Conservation (phyloP, 2,888 invertebrate genomes). For the Unio delphinus region DNA sequence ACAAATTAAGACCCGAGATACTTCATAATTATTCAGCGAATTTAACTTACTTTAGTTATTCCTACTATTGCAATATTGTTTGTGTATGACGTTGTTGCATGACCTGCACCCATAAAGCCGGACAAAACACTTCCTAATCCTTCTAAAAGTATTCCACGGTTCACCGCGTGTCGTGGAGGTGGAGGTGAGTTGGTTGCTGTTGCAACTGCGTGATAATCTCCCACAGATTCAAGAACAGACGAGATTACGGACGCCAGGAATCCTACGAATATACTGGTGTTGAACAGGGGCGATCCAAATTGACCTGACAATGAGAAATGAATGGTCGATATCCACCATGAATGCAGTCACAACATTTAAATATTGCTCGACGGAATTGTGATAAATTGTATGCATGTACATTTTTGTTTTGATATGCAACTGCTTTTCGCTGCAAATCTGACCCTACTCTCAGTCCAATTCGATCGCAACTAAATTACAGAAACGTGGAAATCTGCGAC, state of each 20-base stretch:
- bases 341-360: no score
- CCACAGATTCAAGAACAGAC: constrained; percentile 54
- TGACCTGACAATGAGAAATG: constrained; percentile 46
- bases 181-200: constrained; percentile 35
- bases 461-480: no score
- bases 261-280: constrained; percentile 44
- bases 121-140: constrained; percentile 49
- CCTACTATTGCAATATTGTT: constrained; percentile 44
- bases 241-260: constrained; percentile 48
- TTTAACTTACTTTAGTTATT: constrained; percentile 24
- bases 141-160: constrained; percentile 56
- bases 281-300: constrained; percentile 50
- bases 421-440: no score
- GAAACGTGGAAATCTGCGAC: no score
- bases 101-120: constrained; percentile 52
- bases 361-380: no score
- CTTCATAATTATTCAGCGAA: not conserved
- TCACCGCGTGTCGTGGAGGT: constrained; percentile 54
- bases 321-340: no score
- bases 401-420: no score
- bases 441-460: no score
- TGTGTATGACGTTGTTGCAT: constrained; percentile 57
- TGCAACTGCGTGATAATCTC: constrained; percentile 54
- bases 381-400: no score
- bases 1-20: no score